A percentile compares a stretch with the other conserved stretches of the same genome.
Conservation (phyloP, 2,797 vertebrate species). For the Centropyge bicolor region DNA sequence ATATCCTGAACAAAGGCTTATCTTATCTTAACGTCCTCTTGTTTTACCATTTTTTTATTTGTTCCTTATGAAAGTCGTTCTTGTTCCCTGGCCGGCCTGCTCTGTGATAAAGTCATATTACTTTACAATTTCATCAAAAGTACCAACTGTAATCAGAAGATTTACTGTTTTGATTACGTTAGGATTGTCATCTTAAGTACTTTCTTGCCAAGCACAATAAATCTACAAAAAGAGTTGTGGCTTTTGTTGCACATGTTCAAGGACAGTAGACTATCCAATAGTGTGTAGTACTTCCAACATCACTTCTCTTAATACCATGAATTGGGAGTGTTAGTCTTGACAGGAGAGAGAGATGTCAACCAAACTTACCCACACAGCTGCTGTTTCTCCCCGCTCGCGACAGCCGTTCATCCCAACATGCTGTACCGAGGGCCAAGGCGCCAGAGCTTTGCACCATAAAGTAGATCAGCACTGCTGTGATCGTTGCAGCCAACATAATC, state of each 20-base stretch:
- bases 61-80: background rate
- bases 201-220: background rate
- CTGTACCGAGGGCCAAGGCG: conserved; percentile 64
- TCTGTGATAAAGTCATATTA: background rate
- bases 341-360: conserved; percentile 10
- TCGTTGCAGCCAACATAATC: conserved; percentile 87
- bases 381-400: conserved; percentile 68
- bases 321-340: background rate
- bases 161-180: background rate
- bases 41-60: background rate
- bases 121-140: background rate
- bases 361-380: conserved; percentile 87
- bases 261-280: background rate
- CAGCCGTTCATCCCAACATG: conserved; percentile 82
- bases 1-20: background rate
- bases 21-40: too few species aligned
- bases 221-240: background rate
- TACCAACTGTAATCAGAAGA: background rate
- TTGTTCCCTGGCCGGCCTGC: background rate
- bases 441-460: conserved; percentile 76
- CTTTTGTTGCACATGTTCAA: background rate
- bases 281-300: background rate
- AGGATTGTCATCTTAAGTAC: background rate
- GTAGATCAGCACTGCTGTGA: conserved; percentile 78
- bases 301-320: conserved; percentile 1